Percentiles rank a stretch among this genome's conserved stretches.
Evolutionary conservation across 2,797 vertebrate species (phyloP).

Genomic region (Tokudaia muenninki): DNA sequence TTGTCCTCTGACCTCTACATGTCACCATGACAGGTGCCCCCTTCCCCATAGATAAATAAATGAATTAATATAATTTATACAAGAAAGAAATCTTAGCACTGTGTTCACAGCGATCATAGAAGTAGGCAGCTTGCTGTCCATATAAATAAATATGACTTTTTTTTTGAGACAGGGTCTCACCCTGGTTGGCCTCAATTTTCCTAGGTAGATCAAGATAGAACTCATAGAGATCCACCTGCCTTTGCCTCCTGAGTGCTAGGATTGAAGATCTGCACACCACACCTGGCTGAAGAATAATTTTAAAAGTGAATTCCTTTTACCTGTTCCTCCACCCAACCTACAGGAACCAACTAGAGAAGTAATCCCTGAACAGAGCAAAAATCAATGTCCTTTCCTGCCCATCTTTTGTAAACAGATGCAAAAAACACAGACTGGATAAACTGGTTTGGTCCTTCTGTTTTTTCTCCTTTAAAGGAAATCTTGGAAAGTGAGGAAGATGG

Average conservation of each 20-base stretch:
- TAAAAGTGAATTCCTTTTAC: not conserved
- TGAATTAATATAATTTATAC: not conserved
- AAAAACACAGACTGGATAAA: not conserved
- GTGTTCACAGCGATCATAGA: not conserved
- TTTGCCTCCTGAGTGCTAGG: too few relatives aligned
- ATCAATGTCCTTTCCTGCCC: not conserved
- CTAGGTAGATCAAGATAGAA: too few relatives aligned
- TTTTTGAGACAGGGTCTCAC: not conserved
- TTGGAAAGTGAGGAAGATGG: not conserved
- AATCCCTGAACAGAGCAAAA: not conserved
- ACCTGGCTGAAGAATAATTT: not conserved
- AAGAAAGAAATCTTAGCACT: not conserved
- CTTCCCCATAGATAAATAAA: not conserved
- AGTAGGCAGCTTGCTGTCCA: not conserved
- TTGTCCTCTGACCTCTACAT: not conserved
- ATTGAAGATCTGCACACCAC: not conserved
- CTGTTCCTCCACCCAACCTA: too few relatives aligned
- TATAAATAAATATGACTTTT: not conserved
- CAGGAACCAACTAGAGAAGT: not conserved
- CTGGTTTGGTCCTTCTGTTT: not conserved
- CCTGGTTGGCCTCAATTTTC: not conserved
- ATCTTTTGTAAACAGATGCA: not conserved
- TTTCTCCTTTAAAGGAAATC: not conserved
- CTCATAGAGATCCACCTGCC: not conserved
- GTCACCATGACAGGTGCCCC: not conserved